Conservation (phyloP, 2,888 invertebrate genomes). For the Leptinotarsa haldemani region DNA sequence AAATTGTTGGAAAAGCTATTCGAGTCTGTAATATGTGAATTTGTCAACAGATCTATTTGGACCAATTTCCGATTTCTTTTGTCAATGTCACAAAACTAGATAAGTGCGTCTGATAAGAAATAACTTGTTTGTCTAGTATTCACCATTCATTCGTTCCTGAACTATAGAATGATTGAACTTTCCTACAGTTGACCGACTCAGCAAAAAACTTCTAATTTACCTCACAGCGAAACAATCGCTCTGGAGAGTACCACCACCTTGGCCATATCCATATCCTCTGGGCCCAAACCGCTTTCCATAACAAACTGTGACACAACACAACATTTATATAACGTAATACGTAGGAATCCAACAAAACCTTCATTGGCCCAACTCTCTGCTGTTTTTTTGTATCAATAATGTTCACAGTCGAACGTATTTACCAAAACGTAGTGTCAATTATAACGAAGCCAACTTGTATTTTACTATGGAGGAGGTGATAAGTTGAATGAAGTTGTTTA, state of each 20-base stretch:
- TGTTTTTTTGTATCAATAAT: not conserved
- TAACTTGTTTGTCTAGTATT: no score
- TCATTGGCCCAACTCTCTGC: not conserved
- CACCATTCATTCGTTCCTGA: not conserved
- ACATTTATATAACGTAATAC: conserved; percentile 37
- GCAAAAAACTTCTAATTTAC: conserved; percentile 62
- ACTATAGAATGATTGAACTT: not conserved
- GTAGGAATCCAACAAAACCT: conserved; percentile 4
- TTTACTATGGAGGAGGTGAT: no score
- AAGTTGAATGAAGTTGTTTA: no score
- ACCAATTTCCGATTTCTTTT: no score
- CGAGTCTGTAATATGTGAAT: no score
- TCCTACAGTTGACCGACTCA: not conserved
- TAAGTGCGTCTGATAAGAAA: no score
- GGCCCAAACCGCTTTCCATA: conserved; percentile 98
- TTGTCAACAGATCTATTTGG: no score
- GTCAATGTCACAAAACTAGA: no score
- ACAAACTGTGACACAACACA: conserved; percentile 75
- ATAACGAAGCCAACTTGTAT: no score
- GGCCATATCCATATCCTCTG: conserved; percentile 97
- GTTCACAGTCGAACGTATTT: not conserved
- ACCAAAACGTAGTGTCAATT: no score
- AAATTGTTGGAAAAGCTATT: no score
- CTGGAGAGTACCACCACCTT: conserved; percentile 94
- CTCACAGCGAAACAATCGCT: conserved; percentile 88